These are phyloP conservation scores for Xylophagus ater DNA, from an alignment of 2,888 invertebrate species.

Conservation along the genomic window DNA sequence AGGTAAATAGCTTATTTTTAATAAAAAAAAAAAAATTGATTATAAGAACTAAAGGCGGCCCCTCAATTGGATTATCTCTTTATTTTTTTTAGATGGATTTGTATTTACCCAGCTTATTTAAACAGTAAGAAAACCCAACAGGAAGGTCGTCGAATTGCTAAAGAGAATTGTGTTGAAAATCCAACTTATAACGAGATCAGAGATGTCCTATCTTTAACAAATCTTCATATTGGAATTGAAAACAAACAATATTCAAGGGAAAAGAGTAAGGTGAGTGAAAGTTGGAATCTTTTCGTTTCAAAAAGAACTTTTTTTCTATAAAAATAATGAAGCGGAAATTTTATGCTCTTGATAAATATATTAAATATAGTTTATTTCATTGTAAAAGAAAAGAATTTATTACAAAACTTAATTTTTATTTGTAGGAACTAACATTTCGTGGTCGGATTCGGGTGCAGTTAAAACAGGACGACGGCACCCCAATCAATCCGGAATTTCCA, in stretches of 20 bases:
- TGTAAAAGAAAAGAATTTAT: too few relatives aligned
- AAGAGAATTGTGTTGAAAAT: constrained; percentile 82
- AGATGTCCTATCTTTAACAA: constrained; percentile 77
- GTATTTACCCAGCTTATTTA: constrained; percentile 92
- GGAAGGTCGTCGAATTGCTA: constrained; percentile 76
- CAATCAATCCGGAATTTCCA: constrained; percentile 57
- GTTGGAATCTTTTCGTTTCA: background rate
- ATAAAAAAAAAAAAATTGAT: background rate
- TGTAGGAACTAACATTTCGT: constrained; percentile 61
- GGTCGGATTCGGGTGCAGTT: constrained; percentile 90
- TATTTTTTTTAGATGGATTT: constrained; percentile 63
- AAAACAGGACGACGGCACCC: constrained; percentile 77
- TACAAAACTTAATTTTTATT: constrained; percentile 12
- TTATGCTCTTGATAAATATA: too few relatives aligned
- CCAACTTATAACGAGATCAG: constrained; percentile 91
- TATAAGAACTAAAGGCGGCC: background rate
- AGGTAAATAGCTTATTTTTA: constrained; percentile 40
- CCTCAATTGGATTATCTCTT: background rate
- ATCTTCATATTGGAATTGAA: constrained; percentile 78
- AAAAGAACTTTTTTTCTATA: too few relatives aligned
- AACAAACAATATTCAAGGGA: constrained; percentile 88
- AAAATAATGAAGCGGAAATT: too few relatives aligned
- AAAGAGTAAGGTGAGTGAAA: constrained; percentile 55
- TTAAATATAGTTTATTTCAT: too few relatives aligned
- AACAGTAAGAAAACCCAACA: constrained; percentile 86